Evolutionary conservation across 2,113 vertebrate species (phyloP).

Genomic region (Paradoxurus hermaphroditus): DNA sequence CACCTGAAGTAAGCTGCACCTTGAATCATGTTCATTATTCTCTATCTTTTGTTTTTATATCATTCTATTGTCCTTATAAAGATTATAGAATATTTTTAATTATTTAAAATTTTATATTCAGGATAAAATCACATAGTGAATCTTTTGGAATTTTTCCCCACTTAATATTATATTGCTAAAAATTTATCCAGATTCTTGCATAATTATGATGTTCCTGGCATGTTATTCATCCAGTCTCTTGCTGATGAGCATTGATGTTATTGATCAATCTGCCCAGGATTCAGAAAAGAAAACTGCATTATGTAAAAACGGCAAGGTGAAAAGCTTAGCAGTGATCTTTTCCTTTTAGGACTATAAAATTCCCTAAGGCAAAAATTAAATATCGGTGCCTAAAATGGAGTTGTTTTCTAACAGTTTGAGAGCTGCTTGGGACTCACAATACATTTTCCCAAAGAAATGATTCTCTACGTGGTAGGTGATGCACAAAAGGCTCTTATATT

Average conservation of each 20-base stretch:
- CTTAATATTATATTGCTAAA: not conserved
- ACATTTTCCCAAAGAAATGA: not conserved
- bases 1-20: not conserved
- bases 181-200: not conserved
- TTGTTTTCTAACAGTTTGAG: not conserved
- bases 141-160: not conserved
- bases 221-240: not conserved
- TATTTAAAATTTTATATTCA: not conserved
- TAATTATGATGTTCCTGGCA: not conserved
- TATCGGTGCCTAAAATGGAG: not conserved
- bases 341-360: not conserved
- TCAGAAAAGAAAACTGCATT: not conserved
- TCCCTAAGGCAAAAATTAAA: not conserved
- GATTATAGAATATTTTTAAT: not conserved
- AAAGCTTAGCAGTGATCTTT: not conserved
- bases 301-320: not conserved
- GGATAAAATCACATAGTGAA: not conserved
- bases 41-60: not conserved
- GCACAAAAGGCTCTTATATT: not conserved
- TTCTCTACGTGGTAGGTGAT: not conserved
- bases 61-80: not conserved
- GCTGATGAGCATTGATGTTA: not conserved
- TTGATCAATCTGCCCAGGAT: not conserved
- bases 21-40: not conserved
- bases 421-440: not conserved